Percentiles rank a stretch among this genome's conserved stretches.
Conservation (phyloP, 2,888 invertebrate species). For the Zootermopsis nevadensis region DNA sequence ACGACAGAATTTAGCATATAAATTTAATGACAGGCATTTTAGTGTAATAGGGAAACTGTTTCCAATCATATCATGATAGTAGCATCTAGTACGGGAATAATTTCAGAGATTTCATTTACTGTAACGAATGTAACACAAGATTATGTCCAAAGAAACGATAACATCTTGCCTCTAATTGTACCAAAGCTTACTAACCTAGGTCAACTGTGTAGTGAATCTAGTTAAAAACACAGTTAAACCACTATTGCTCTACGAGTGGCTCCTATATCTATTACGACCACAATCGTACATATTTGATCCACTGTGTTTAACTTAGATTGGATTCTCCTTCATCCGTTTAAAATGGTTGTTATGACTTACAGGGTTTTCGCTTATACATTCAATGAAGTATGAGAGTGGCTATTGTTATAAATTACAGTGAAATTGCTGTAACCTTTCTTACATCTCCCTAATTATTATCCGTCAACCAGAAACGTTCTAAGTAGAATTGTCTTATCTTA, state of each 20-base stretch:
- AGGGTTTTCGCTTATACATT: not conserved
- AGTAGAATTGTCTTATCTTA: conserved; percentile 25
- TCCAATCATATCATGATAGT: no score
- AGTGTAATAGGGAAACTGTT: no score
- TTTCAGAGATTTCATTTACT: no score
- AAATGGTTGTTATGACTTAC: conserved; percentile 16
- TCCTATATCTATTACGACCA: not conserved
- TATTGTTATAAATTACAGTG: conserved; percentile 27
- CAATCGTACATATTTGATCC: not conserved
- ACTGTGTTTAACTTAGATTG: conserved; percentile 26
- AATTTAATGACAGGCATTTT: no score
- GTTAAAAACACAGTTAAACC: not conserved
- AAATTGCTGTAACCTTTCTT: conserved; percentile 14
- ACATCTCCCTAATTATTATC: conserved; percentile 16
- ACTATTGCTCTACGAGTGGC: not conserved
- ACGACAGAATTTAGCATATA: no score
- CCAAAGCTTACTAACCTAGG: not conserved
- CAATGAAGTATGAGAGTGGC: not conserved
- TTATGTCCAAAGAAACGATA: no score
- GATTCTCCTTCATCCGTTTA: not conserved
- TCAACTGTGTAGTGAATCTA: not conserved
- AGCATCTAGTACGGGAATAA: no score
- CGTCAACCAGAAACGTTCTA: conserved; percentile 5
- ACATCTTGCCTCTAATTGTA: not conserved
- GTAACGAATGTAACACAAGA: no score